A percentile compares a stretch with the other conserved stretches of the same genome.
Conservation (phyloP, 2,113 vertebrate species). For the Cepphus grylle region DNA sequence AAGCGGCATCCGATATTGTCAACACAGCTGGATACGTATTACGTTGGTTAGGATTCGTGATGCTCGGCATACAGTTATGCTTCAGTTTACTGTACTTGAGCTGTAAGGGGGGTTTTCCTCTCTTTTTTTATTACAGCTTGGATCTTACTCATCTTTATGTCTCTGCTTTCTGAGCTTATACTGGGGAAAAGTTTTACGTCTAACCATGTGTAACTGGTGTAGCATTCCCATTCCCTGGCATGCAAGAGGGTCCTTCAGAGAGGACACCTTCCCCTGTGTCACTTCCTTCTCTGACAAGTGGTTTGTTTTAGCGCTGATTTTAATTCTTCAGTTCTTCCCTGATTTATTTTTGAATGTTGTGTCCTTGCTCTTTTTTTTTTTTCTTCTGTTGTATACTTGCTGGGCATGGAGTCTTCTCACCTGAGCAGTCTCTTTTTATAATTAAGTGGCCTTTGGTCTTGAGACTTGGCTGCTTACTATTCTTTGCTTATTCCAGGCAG, state of each 20-base stretch:
- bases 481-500: neutral
- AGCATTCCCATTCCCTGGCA: neutral
- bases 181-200: neutral
- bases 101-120: neutral
- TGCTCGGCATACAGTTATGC: neutral
- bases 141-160: neutral
- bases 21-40: slow-evolving; percentile 42
- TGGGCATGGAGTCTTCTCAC: neutral
- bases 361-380: neutral
- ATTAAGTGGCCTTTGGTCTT: neutral
- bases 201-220: neutral
- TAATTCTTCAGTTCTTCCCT: neutral
- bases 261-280: neutral
- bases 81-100: neutral
- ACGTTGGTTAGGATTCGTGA: neutral
- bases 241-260: neutral
- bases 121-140: neutral
- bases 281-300: neutral
- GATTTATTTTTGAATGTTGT: neutral
- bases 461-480: neutral
- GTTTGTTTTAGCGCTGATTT: neutral
- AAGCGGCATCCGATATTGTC: slow-evolving; percentile 19
- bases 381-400: neutral
- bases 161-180: neutral
- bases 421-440: neutral